Evolutionary conservation across 2,113 vertebrate species (phyloP), one percentile per base, ranked within the genome.

Genomic region (Malaclemys terrapin): DNA sequence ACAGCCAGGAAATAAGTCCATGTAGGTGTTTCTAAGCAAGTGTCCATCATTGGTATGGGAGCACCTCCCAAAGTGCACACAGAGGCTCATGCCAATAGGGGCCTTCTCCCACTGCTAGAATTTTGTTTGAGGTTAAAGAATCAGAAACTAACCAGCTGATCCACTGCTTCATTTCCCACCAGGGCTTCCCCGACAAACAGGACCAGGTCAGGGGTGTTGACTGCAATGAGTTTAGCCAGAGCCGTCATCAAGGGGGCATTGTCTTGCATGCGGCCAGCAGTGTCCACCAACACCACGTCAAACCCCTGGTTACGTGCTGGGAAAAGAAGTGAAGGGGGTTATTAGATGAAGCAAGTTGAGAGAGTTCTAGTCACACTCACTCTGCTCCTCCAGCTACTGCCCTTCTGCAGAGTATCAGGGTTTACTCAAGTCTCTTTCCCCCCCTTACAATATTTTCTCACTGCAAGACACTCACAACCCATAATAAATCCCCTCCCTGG

Each of bases 221-320:
- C 99, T 0, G 99, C 99, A 3, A 99, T 99, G 82, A 99, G 99
- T 93, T 99, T 99, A 78, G 99, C 99, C 98, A 99, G 97, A 0
- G 99, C 99, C 0, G 99, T 99, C 99, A 99, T 99, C 91, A 99
- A 96, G 10, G 99, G 99, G 13, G 98, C 98, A 1, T 99, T 99
- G 98, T 99, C 99, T 98, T 99, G 99, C 99, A 99, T 99, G 83
- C 99, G 99, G 84, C 99, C 99, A 0, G 99, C 99, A 0, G 99
- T 99, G 98, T 99, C 99, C 98, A 99, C 99, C 98, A 99, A 98
- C 83, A 99, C 99, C 98, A 99, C 99, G 0, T 99, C 99, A 45
- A 99, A 99, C 31, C 97, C 98, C 98, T 99, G 99, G 97, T 99
- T 99, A 24, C 99, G 99, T 76, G 99, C 99, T 99, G 95, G 11